A percentile compares a stretch with the other conserved stretches of the same genome.
Evolutionary conservation across 2,797 vertebrate genomes (phyloP).

Genomic region (Mormyrus hasselquistii): DNA sequence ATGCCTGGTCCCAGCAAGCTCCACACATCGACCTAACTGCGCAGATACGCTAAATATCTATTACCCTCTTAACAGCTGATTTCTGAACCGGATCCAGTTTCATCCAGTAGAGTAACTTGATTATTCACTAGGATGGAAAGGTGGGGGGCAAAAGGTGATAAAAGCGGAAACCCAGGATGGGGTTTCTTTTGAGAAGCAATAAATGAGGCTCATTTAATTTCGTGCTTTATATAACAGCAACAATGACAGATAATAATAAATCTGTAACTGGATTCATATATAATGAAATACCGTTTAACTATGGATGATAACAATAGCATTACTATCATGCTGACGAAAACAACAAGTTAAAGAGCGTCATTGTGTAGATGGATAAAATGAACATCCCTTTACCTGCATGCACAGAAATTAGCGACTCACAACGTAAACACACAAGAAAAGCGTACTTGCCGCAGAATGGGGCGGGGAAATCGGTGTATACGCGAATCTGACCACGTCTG

Average conservation of each 20-base stretch:
- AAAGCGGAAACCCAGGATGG: neutral
- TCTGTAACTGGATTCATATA: neutral
- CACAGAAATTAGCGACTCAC: neutral
- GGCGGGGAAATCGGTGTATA: neutral
- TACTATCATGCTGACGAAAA: neutral
- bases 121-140: neutral
- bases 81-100: conserved; percentile 37
- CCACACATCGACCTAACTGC: conserved; percentile 23
- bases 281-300: neutral
- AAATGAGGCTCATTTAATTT: neutral
- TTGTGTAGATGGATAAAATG: neutral
- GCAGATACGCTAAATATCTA: conserved; percentile 37
- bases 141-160: neutral
- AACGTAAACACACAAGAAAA: neutral
- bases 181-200: neutral
- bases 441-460: neutral
- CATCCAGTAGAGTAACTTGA: conserved; percentile 29
- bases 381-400: neutral
- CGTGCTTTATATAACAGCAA: neutral
- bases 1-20: neutral
- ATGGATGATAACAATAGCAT: neutral
- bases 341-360: neutral
- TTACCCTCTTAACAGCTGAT: conserved; percentile 26
- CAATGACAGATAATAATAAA: neutral
- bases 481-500: neutral